Percentiles rank a stretch among this genome's conserved stretches.
Evolutionary conservation across 2,113 vertebrate genomes (phyloP).

Genomic region (Talpa occidentalis): DNA sequence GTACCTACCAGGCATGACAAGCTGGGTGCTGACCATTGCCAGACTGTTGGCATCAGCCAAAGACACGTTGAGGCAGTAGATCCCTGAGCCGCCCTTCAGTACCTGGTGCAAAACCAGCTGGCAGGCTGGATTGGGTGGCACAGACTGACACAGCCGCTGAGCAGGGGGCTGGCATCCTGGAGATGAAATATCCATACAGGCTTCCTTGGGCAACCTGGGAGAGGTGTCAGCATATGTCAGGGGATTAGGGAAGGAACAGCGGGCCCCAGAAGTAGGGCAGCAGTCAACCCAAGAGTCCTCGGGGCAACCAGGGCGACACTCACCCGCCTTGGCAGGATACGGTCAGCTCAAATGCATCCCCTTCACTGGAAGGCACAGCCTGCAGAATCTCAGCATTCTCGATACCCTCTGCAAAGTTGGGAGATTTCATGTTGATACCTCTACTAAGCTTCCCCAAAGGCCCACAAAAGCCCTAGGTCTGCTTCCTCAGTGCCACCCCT

Average conservation of each 20-base stretch:
- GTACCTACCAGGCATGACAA: constrained; percentile 89
- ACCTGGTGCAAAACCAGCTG: constrained; percentile 92
- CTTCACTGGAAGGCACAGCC: constrained; percentile 85
- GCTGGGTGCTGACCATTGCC: constrained; percentile 91
- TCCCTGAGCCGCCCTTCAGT: constrained; percentile 91
- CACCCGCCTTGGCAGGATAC: constrained; percentile 95
- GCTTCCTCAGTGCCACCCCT: neutral
- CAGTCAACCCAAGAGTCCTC: neutral
- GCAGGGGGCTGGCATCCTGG: constrained; percentile 90
- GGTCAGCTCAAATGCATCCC: constrained; percentile 93
- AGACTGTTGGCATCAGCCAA: constrained; percentile 93
- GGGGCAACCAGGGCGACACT: constrained; percentile 51
- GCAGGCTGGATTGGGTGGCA: constrained; percentile 90
- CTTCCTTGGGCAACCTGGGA: constrained; percentile 92
- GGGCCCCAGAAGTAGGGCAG: neutral
- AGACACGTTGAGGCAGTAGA: constrained; percentile 96
- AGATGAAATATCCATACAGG: constrained; percentile 93
- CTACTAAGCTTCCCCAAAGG: neutral
- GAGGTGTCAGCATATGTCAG: neutral
- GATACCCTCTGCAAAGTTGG: constrained; percentile 90
- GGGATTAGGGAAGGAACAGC: neutral
- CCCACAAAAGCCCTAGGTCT: neutral
- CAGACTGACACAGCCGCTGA: constrained; percentile 88
- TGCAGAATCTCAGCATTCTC: constrained; percentile 95
- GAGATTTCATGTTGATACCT: neutral